A percentile compares a stretch with the other conserved stretches of the same genome.
phyloP scores from a whole-genome alignment of 2,113 vertebrate genomes.

The Hippolais icterina region DNA sequence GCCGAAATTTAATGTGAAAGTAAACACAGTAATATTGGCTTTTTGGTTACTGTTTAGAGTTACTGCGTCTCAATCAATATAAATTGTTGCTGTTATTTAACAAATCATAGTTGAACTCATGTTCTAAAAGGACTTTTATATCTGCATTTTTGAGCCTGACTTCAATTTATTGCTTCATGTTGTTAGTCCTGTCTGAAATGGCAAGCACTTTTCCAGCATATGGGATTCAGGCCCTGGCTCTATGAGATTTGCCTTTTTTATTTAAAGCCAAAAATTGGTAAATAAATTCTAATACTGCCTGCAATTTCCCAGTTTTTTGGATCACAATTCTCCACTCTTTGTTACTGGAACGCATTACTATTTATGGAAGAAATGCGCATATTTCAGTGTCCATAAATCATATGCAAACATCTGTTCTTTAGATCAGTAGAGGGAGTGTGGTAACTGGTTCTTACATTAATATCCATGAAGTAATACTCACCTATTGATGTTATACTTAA shows the following conservation, averaged over 20 bases:
- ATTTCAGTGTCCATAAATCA: conserved; percentile 61
- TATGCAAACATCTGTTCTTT: conserved; percentile 67
- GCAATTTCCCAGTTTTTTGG: neutral
- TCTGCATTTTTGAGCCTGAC: neutral
- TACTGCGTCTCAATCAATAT: neutral
- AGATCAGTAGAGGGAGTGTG: conserved; percentile 53
- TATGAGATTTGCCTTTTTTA: neutral
- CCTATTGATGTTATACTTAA: neutral
- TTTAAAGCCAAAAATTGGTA: neutral
- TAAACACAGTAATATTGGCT: neutral
- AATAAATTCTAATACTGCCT: neutral
- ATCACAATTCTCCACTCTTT: neutral
- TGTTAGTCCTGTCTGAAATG: neutral
- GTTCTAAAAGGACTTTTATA: neutral
- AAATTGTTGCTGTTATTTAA: neutral
- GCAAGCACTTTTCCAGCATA: neutral
- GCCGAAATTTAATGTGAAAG: neutral
- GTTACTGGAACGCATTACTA: conserved; percentile 51
- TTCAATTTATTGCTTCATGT: neutral
- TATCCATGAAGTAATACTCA: conserved; percentile 47
- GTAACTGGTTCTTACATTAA: conserved; percentile 63
- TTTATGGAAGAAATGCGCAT: conserved; percentile 61
- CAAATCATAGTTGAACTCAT: neutral
- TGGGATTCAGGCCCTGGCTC: neutral
- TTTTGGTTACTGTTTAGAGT: neutral